A percentile compares a stretch with the other conserved stretches of the same genome.
phyloP scores from a whole-genome alignment of 1,140 invertebrate species.

The Drosophila ohnishii region DNA sequence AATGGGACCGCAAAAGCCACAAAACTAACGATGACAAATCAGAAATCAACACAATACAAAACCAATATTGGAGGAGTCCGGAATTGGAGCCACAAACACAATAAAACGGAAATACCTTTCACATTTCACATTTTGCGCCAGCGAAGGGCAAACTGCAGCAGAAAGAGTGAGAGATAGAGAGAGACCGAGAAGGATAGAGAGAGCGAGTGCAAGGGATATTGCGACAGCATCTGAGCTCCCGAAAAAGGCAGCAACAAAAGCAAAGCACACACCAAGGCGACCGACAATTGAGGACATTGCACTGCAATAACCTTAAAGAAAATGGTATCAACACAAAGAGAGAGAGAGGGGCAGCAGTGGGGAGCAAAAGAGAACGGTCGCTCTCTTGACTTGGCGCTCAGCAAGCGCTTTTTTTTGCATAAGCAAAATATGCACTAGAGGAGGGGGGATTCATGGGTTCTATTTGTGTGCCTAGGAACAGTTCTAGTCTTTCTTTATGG shows the following conservation, averaged over 20 bases:
- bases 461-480: slow-evolving; percentile 58
- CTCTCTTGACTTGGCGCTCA: slow-evolving; percentile 66
- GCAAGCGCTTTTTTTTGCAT: slow-evolving; percentile 65
- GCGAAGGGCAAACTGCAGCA: slow-evolving; percentile 58
- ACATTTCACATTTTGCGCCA: slow-evolving; percentile 55
- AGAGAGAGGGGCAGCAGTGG: slow-evolving; percentile 14
- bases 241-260: slow-evolving; percentile 55
- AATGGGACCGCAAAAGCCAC: slow-evolving; percentile 22
- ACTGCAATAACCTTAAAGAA: slow-evolving; percentile 78
- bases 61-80: slow-evolving; percentile 49
- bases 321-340: slow-evolving; percentile 43
- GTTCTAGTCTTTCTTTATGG: slow-evolving; percentile 7
- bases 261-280: slow-evolving; percentile 62
- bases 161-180: slow-evolving; percentile 14
- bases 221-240: slow-evolving; percentile 64
- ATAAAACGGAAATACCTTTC: slow-evolving; percentile 70
- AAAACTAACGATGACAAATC: slow-evolving; percentile 46
- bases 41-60: slow-evolving; percentile 36
- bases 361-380: slow-evolving; percentile 3
- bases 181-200: neutral
- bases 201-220: slow-evolving; percentile 56
- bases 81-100: slow-evolving; percentile 33
- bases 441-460: slow-evolving; percentile 4
- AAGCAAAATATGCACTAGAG: slow-evolving; percentile 25
- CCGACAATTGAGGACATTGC: slow-evolving; percentile 77